Percentiles rank a stretch among this genome's conserved stretches.
These are phyloP conservation scores for Poeciliopsis prolifica DNA, from an alignment of 2,113 vertebrate genomes.

Conservation along the genomic window DNA sequence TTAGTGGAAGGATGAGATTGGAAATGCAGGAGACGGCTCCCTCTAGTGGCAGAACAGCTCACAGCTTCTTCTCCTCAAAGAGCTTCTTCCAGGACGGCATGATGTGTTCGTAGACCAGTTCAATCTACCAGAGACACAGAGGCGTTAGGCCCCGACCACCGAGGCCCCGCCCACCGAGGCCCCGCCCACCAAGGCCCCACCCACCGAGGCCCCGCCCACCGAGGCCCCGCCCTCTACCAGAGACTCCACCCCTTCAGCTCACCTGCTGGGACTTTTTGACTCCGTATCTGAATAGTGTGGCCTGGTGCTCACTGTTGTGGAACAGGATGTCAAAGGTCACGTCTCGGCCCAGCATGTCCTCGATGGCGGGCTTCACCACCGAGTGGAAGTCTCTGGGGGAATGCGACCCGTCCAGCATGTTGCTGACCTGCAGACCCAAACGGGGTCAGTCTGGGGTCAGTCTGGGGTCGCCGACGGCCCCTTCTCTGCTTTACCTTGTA, in stretches of 20 bases:
- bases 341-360: constrained; percentile 72
- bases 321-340: constrained; percentile 83
- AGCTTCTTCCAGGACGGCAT: constrained; percentile 76
- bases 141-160: background rate
- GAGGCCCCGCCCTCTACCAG: background rate
- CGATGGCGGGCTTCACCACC: constrained; percentile 77
- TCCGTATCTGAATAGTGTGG: constrained; percentile 78
- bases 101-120: constrained; percentile 72
- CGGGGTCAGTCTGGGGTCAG: no score
- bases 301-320: constrained; percentile 84
- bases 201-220: background rate
- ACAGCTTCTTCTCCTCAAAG: constrained; percentile 73
- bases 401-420: constrained; percentile 75
- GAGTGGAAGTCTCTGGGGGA: constrained; percentile 73
- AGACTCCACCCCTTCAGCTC: background rate
- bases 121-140: constrained; percentile 64
- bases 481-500: constrained; percentile 71
- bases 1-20: no score
- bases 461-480: no score
- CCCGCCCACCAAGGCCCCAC: no score
- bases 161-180: no score
- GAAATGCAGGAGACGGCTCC: background rate
- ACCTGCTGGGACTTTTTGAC: constrained; percentile 80
- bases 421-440: constrained; percentile 65
- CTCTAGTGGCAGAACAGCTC: constrained; percentile 29